These are phyloP conservation scores for Propithecus deckenii DNA, from an alignment of 2,797 vertebrate species.

Conservation along the genomic window DNA sequence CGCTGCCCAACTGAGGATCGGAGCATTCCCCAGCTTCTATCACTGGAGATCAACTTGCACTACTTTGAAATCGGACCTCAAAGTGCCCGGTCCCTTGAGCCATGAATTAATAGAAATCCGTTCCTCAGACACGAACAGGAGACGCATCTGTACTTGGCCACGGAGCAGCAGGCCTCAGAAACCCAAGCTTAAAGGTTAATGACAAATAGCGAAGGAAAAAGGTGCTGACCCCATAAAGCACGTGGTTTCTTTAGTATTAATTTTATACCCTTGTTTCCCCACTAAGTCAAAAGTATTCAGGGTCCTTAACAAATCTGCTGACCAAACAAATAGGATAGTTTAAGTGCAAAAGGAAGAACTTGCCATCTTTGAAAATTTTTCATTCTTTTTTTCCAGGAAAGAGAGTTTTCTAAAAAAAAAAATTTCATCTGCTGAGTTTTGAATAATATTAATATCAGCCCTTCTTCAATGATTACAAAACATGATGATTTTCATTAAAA, in stretches of 20 bases:
- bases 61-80: not conserved
- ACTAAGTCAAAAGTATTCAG: not conserved
- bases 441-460: not conserved
- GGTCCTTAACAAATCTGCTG: not conserved
- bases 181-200: not conserved
- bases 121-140: not conserved
- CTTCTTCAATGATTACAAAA: conserved; percentile 22
- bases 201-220: not conserved
- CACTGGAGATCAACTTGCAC: not conserved
- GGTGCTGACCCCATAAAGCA: not conserved
- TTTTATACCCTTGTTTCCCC: not conserved
- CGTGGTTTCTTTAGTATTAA: not conserved
- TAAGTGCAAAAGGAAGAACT: conserved; percentile 5
- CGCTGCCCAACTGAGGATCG: fast-evolving
- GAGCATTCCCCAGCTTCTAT: not conserved
- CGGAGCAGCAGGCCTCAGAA: not conserved
- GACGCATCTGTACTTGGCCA: not conserved
- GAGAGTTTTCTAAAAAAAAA: too few relatives aligned
- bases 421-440: conserved; percentile 6
- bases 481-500: conserved; percentile 7
- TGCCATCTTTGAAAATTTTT: not conserved
- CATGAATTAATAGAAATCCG: conserved; percentile 30
- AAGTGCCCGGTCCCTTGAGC: not conserved
- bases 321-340: not conserved
- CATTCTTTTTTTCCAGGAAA: not conserved